phyloP scores from a whole-genome alignment of 2,113 vertebrate genomes.

The Gymnobelideus leadbeateri region DNA sequence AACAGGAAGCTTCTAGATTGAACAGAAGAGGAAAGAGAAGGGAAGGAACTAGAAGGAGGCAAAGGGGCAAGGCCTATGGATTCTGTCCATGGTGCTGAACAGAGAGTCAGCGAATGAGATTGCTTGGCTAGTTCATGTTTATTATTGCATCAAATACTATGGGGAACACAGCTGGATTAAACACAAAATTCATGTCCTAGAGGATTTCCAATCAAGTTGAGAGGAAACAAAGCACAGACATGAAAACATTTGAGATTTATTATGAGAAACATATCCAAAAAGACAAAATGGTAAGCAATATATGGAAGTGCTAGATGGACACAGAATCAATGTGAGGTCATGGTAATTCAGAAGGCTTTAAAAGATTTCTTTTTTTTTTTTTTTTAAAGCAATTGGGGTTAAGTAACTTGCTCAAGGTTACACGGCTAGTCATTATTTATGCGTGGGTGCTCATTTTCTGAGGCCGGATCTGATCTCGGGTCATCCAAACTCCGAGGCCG shows the following conservation, averaged over 20 bases:
- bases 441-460: too few species aligned
- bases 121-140: neutral
- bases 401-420: too few species aligned
- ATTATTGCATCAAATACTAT: neutral
- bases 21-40: conserved; percentile 33
- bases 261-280: neutral
- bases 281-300: neutral
- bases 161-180: neutral
- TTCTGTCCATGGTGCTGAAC: conserved; percentile 75
- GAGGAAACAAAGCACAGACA: neutral
- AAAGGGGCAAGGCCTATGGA: neutral
- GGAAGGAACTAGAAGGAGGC: neutral
- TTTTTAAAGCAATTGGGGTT: too few species aligned
- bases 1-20: neutral
- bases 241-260: neutral
- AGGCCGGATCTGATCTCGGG: too few species aligned
- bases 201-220: conserved; percentile 23
- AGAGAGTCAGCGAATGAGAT: neutral
- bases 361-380: neutral
- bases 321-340: neutral
- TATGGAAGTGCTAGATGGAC: neutral
- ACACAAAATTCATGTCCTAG: neutral
- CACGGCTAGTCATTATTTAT: too few species aligned
- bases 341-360: conserved; percentile 6
- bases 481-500: too few species aligned